These are phyloP conservation scores for Atherinomorus stipes DNA, from an alignment of 2,113 vertebrate species.

Conservation along the genomic window DNA sequence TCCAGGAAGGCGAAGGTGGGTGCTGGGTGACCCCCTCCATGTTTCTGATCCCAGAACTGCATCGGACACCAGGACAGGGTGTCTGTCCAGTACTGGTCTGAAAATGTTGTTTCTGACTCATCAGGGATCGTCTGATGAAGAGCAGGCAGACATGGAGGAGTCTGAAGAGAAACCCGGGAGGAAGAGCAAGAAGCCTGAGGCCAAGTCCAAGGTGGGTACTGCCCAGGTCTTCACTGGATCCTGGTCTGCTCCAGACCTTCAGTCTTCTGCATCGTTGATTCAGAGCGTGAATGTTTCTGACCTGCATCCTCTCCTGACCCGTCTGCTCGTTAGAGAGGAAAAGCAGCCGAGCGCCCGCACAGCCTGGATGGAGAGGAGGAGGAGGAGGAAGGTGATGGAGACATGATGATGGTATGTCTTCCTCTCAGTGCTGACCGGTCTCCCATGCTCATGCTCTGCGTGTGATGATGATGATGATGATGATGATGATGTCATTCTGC, in stretches of 20 bases:
- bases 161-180: slow-evolving; percentile 58
- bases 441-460: neutral
- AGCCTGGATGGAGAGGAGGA: slow-evolving; percentile 66
- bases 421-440: neutral
- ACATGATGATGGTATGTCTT: slow-evolving; percentile 77
- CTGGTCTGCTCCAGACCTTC: too few relatives aligned
- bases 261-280: too few relatives aligned
- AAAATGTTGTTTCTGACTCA: too few relatives aligned
- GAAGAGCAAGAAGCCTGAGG: slow-evolving; percentile 55
- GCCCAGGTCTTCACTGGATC: too few relatives aligned
- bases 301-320: neutral
- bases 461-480: too few relatives aligned
- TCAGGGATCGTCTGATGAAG: too few relatives aligned
- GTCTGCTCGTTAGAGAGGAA: slow-evolving; percentile 63
- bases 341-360: slow-evolving; percentile 29
- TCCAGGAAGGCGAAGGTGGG: slow-evolving; percentile 48
- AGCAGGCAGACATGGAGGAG: slow-evolving; percentile 67
- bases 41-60: neutral
- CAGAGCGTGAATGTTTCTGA: too few relatives aligned
- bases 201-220: slow-evolving; percentile 65
- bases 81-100: neutral
- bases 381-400: slow-evolving; percentile 71
- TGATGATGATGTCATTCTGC: neutral
- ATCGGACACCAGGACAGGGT: too few relatives aligned
- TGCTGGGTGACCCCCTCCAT: neutral